Conservation (phyloP, 2,888 invertebrate genomes). For the Arge pagana region DNA sequence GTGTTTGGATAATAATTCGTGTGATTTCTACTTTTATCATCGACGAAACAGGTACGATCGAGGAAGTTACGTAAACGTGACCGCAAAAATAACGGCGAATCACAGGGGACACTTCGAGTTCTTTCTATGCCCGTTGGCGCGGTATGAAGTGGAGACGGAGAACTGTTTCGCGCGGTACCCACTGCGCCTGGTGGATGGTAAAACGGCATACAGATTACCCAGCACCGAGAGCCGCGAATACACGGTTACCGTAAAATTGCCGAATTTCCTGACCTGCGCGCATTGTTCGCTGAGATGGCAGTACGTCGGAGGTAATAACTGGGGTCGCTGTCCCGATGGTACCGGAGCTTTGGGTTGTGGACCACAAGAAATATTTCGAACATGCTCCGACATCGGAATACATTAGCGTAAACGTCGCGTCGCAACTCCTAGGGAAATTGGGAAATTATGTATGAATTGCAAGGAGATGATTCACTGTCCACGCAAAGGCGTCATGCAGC, state of each 20-base stretch:
- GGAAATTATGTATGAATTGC: no score
- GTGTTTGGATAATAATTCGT: no score
- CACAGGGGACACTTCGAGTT: slow-evolving; percentile 61
- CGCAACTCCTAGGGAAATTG: no score
- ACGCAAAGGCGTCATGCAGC: no score
- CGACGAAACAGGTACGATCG: slow-evolving; percentile 49
- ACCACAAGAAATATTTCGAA: slow-evolving; percentile 60
- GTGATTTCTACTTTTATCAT: no score
- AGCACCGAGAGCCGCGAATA: slow-evolving; percentile 35
- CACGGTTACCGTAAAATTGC: slow-evolving; percentile 51
- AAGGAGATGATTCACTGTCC: no score
- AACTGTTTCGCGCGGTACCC: slow-evolving; percentile 59
- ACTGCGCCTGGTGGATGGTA: slow-evolving; percentile 50
- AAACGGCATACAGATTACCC: slow-evolving; percentile 39
- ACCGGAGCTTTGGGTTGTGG: slow-evolving; percentile 58
- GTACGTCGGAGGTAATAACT: slow-evolving; percentile 61
- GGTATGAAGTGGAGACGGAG: slow-evolving; percentile 61
- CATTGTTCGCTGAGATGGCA: slow-evolving; percentile 65
- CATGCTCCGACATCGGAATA: slow-evolving; percentile 64
- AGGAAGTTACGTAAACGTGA: slow-evolving; percentile 45
- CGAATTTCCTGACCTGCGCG: slow-evolving; percentile 58
- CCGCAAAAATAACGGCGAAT: slow-evolving; percentile 57
- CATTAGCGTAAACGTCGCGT: no score
- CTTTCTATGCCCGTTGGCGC: slow-evolving; percentile 61
- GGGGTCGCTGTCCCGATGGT: slow-evolving; percentile 60